Evolutionary conservation across 2,888 invertebrate genomes (phyloP), one percentile per base, ranked within the genome.

Genomic region (Eupithecia insigniata): DNA sequence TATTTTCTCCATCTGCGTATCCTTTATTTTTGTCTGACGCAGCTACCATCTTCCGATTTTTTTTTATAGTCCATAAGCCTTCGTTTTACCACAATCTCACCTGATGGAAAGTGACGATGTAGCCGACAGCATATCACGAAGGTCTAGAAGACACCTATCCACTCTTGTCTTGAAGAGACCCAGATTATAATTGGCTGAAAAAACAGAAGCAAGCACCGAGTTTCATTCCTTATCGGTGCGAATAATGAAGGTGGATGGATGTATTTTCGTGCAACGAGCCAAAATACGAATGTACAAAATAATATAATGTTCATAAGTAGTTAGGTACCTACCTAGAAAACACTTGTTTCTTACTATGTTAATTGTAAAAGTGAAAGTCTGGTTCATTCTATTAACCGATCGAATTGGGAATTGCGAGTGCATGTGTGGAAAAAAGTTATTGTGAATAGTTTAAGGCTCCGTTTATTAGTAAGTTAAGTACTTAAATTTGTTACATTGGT

Each of bases 241-340:
- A n/a, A n/a, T n/a, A n/a, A n/a, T n/a, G n/a, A n/a, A n/a, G n/a
- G n/a, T n/a, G n/a, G n/a, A n/a, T n/a, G n/a, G n/a, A 28, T 69
- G 62, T 64, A 51, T 28, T 14, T 34, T 36, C 64, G 51, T 64
- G 51, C 22, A 51, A 26, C 66, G 55, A 70, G 26, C 58, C 28
- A 32, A 55, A 12, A 55, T 22, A 22, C 12, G 22, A 28, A 51
- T 70, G 66, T 70, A 70, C 70, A 70, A 70, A 58, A 30, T 46
- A 12, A 22, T 51, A 46, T 43, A 34, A 26, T 43, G 34, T 61
- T 68, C 14, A 32, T 61, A 51, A 61, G 60, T 68, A 61, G 39
- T 67, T 36, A 67, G 68, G 30, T 67, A 36, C n/a, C 30, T 39
- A 28, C 12, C n/a, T 65, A 22, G 22, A 58, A 58, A 51, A 12